Conservation (phyloP, 2,888 invertebrate species). For the Drosophila meridiana region DNA sequence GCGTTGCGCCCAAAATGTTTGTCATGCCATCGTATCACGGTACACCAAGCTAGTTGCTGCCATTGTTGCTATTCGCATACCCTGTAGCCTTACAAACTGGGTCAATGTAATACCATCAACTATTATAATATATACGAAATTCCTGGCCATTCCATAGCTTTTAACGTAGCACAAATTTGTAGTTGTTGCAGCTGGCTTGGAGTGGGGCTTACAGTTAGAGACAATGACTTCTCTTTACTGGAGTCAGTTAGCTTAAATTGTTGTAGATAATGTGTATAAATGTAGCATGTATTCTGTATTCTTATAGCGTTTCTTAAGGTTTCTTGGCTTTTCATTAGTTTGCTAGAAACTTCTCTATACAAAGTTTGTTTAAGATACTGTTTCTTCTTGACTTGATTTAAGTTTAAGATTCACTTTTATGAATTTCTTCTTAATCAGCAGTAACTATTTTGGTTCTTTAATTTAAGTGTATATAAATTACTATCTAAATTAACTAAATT, state of each 20-base stretch:
- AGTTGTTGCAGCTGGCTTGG: neutral
- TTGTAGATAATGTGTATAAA: neutral
- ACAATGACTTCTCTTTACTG: neutral
- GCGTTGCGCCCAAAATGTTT: slow-evolving; percentile 77
- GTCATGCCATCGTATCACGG: slow-evolving; percentile 62
- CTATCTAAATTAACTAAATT: no score
- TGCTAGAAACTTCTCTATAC: neutral
- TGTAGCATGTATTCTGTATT: neutral
- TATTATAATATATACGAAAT: slow-evolving; percentile 9
- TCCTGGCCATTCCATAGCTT: neutral
- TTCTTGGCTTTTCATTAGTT: neutral
- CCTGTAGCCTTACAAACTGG: slow-evolving; percentile 23
- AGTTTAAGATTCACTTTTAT: neutral
- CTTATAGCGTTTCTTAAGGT: neutral
- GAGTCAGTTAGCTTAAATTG: slow-evolving; percentile 5
- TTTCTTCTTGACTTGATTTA: neutral
- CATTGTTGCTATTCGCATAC: slow-evolving; percentile 31
- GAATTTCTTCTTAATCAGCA: neutral
- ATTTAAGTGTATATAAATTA: no score
- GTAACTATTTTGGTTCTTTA: neutral
- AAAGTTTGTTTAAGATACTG: neutral
- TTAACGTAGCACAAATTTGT: neutral
- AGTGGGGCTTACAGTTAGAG: neutral
- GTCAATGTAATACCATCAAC: slow-evolving; percentile 4
- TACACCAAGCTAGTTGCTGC: slow-evolving; percentile 28